phyloP scores from a whole-genome alignment of 2,113 vertebrate genomes.

The Rhinolophus ferrumequinum region DNA sequence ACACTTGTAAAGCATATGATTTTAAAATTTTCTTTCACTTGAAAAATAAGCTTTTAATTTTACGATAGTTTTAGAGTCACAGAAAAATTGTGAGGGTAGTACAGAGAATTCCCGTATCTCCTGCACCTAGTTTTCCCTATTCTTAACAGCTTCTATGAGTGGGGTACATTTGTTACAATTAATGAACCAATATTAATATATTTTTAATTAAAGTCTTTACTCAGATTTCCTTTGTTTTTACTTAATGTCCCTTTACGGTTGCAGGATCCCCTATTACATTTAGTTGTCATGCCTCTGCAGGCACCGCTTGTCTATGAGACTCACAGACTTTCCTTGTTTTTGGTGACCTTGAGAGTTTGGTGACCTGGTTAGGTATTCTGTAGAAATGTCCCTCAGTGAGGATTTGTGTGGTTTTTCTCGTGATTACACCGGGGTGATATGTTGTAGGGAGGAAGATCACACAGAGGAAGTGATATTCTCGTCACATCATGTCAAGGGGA shows the following conservation, averaged over 20 bases:
- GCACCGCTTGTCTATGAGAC: not conserved
- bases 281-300: not conserved
- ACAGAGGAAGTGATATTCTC: not conserved
- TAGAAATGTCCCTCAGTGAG: not conserved
- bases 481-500: accelerated
- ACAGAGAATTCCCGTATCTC: not conserved
- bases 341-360: not conserved
- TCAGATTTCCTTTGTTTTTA: not conserved
- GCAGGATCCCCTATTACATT: not conserved
- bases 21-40: not conserved
- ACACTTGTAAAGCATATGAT: not conserved
- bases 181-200: not conserved
- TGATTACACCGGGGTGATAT: not conserved
- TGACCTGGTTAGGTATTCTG: not conserved
- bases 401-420: not conserved
- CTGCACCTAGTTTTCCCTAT: not conserved
- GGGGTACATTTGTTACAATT: not conserved
- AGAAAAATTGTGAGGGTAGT: not conserved
- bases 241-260: not conserved
- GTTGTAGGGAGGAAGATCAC: not conserved
- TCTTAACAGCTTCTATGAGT: not conserved
- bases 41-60: not conserved
- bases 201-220: not conserved
- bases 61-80: not conserved
- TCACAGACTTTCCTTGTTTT: not conserved